Evolutionary conservation across 2,113 vertebrate species (phyloP), one percentile per base, ranked within the genome.

Genomic region (Illadopsis cleaveri): DNA sequence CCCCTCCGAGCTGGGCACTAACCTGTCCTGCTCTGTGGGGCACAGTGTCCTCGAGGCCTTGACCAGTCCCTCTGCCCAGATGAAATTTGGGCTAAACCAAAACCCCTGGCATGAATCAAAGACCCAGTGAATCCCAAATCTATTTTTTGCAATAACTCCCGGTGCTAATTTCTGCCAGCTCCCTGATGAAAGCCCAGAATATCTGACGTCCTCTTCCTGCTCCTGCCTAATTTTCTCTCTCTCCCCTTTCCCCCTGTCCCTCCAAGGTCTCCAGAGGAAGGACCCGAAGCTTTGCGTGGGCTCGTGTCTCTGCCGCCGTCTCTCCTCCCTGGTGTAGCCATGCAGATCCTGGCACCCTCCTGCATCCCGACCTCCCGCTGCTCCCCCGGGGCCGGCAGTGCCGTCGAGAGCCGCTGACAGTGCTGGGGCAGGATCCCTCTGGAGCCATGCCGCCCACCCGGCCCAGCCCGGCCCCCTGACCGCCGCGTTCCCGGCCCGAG

Each of bases 261-360:
- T 35, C 61, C 84, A 95, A 97, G 97, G 96, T 75, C 88, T 95
- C 86, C 15, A 7, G 94, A 94, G 85, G 83, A 96, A 96, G 84
- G 51, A 94, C 40, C 33, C 24, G 7, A 94, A 84, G n/a, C 54
- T 72, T 56, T 9, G 7, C 4, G 5, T 31, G 95, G 56, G 15
- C 84, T 97, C 54, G 1, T 6, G 1, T 62, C 84, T 56, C 47
- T 1, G 8, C 40, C 0, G 4, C 60, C 0, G 1, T 12, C 44
- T 62, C 80, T 68, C 40, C 75, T 94, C 92, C 82, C 19, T 27
- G 82, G 79, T 9, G 23, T 83, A 95, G 94, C 95, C 83, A 97
- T 92, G 82, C 96, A 73, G 81, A 62, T 19, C 88, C 35, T 3
- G 14, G 58, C 62, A 15, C 71, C 8, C 30, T 16, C 58, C 54